Evolutionary conservation across 2,888 invertebrate species (phyloP).

Genomic region (Troilus luridus): DNA sequence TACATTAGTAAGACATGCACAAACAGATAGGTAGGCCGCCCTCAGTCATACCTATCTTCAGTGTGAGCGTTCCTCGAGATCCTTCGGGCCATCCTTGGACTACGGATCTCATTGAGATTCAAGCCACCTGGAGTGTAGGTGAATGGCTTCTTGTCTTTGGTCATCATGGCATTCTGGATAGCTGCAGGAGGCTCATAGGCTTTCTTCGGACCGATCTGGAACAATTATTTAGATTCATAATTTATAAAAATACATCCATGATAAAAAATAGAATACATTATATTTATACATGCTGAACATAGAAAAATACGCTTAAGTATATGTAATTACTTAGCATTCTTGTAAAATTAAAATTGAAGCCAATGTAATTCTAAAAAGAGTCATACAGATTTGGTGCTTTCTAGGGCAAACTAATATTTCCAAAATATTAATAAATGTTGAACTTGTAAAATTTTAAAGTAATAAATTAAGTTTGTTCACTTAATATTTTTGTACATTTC

Average conservation of each 20-base stretch:
- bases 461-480: too few relatives aligned
- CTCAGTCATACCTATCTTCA: slow-evolving; percentile 64
- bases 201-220: slow-evolving; percentile 65
- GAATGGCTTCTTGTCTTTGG: slow-evolving; percentile 95
- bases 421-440: too few relatives aligned
- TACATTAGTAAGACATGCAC: slow-evolving; percentile 44
- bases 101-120: slow-evolving; percentile 90
- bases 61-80: slow-evolving; percentile 74
- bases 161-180: slow-evolving; percentile 94
- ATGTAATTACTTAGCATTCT: too few relatives aligned
- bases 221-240: slow-evolving; percentile 60
- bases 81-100: slow-evolving; percentile 90
- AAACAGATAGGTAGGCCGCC: neutral
- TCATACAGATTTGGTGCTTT: too few relatives aligned
- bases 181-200: slow-evolving; percentile 84
- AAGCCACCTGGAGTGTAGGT: slow-evolving; percentile 96
- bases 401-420: too few relatives aligned
- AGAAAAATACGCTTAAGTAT: too few relatives aligned
- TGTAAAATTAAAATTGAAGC: too few relatives aligned
- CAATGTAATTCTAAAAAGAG: too few relatives aligned
- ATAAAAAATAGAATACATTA: neutral
- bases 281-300: neutral
- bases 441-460: too few relatives aligned
- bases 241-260: slow-evolving; percentile 65
- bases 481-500: too few relatives aligned